Base-by-base conservation (phyloP, 35 echinoderm and acorn worm species). In the Diadema setosum region DNA sequence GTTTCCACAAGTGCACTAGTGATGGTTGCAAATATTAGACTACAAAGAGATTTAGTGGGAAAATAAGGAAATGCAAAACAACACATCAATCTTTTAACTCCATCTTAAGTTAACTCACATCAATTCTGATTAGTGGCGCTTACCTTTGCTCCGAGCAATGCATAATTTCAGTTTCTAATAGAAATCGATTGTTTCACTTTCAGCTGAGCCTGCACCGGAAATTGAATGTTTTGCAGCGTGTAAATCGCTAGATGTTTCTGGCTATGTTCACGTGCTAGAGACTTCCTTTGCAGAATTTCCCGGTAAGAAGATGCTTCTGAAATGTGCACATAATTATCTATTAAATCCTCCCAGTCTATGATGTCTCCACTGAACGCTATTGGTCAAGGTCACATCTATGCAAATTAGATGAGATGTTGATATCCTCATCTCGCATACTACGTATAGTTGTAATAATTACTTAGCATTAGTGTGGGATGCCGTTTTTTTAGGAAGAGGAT, bases 281-380 rank as follows among this genome's bases (percentile, higher is more conserved):
- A 88, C 86, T 25, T 76, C 86, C 12, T 88, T 88, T 23, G 86
- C 86, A 76, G 86, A 88, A 58, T 88, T 78, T 50, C 86, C 86
- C 26, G 86, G 86, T 88, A 80, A 35, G 42, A 21, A 5, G 39
- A 26, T 21, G 20, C 14, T 5, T 3, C 37, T 15, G 20, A 16
- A 34, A 27, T 24, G 17, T 82, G 31, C 26, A 31, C 8, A n/a
- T 39, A 34, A 5, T 12, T 75, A 17, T 0, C 23, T 57, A 0
- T 6, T 0, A 15, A 65, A n/a, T n/a, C n/a, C n/a, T n/a, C n/a
- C n/a, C n/a, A n/a, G n/a, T 25, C 21, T 25, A 20, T 21, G 5
- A 61, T 61, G 5, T 5, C 58, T 61, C 8, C 21, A 23, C 14
- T 6, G 5, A 5, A 6, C 31, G 1, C 12, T 43, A 36, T 32